Conservation (phyloP, 1,140 invertebrate species). For the Brevipalpus yothersi region DNA sequence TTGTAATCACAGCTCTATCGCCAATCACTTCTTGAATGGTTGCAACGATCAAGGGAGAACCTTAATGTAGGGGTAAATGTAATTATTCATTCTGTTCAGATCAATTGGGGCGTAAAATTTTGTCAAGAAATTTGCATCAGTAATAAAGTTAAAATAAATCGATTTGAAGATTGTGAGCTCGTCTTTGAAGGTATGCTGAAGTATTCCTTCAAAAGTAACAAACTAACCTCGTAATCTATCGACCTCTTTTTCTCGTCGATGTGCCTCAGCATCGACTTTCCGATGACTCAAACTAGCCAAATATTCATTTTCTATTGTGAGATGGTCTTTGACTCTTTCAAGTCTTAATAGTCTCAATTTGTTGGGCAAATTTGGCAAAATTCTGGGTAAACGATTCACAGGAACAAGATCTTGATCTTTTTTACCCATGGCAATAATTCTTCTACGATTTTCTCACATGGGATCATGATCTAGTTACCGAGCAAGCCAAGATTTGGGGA, state of each 20-base stretch:
- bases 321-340: neutral
- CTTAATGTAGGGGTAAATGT: neutral
- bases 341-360: neutral
- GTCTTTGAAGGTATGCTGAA: too few relatives aligned
- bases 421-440: neutral
- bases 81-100: neutral
- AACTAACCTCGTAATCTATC: neutral
- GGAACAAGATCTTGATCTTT: neutral
- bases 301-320: neutral
- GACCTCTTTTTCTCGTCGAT: neutral
- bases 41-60: constrained; percentile 32
- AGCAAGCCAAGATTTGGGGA: too few relatives aligned
- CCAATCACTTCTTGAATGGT: constrained; percentile 64
- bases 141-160: too few relatives aligned
- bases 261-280: neutral
- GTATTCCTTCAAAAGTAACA: neutral
- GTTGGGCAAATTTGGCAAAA: neutral
- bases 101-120: neutral
- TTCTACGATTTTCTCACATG: too few relatives aligned
- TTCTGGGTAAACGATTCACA: neutral
- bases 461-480: too few relatives aligned
- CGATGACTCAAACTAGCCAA: neutral
- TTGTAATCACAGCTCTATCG: constrained; percentile 49
- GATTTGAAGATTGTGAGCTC: too few relatives aligned
- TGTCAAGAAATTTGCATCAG: too few relatives aligned